Base-by-base conservation (phyloP, 2,797 vertebrate species). In the Pangasius mekongensis region DNA sequence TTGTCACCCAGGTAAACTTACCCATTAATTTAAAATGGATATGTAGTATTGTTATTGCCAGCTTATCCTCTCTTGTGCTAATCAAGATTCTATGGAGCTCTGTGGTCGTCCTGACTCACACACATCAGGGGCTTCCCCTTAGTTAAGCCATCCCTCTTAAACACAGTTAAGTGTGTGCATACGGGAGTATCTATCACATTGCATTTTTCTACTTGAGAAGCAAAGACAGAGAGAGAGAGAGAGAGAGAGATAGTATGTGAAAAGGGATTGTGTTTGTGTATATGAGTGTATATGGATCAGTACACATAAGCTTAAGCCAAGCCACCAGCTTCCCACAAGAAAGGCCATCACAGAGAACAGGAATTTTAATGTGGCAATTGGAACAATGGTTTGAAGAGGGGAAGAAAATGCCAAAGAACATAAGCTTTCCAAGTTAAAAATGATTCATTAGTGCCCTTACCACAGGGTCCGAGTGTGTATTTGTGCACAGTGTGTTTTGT, bases 361-460 rank as follows among this genome's bases (percentile, higher is more conserved):
- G 95, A 95, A 95, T 96, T 94, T 95, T 95, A 94, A 95, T 95
- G 94, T 94, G 94, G 94, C 93, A 95, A 95, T 94, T 94, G 92
- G 94, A 95, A 96, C 95, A 95, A 96, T 95, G 93, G 95, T 95
- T 95, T 94, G 94, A 93, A 94, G 94, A 95, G 94, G 95, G 93
- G 93, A 93, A 90, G 94, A 94, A 89, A 93, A 93, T 93, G 94
- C 94, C 93, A 92, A 93, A 92, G 94, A 94, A 93, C 93, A 94
- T 93, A 94, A 86, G 91, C 92, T 92, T 92, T 92, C 91, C 91
- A 90, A 90, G 94, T 91, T 93, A 92, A 94, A 83, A 95, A 96
- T 94, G 93, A 96, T 93, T 96, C 95, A 95, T 96, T 96, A 95
- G 95, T 95, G 91, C 91, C 91, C 94, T 94, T 91, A 92, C 92